phyloP scores from a whole-genome alignment of 2,888 invertebrate species.

The Antheraea yamamai region DNA sequence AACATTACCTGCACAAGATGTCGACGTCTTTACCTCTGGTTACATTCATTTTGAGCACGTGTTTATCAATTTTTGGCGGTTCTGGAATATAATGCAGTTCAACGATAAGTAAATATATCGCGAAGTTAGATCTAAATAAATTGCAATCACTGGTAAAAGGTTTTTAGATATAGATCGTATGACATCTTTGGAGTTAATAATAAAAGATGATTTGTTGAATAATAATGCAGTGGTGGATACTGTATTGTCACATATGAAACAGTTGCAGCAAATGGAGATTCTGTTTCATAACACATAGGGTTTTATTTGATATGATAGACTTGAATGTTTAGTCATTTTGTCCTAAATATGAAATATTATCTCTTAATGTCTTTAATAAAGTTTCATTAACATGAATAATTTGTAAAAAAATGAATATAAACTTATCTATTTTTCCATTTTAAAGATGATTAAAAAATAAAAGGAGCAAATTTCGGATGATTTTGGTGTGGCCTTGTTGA shows the following conservation, averaged over 20 bases:
- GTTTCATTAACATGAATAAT: too few species aligned
- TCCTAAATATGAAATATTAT: too few species aligned
- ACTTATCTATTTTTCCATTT: neutral
- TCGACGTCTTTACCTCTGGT: conserved; percentile 31
- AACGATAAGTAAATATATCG: neutral
- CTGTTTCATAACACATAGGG: neutral
- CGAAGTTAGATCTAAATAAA: neutral
- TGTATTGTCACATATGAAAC: neutral
- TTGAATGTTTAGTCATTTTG: too few species aligned
- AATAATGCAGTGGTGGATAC: neutral
- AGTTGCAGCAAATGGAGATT: neutral
- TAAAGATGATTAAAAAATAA: neutral
- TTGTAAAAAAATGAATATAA: too few species aligned
- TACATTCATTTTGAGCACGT: conserved; percentile 22
- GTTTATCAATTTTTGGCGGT: conserved; percentile 45
- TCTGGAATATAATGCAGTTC: conserved; percentile 34
- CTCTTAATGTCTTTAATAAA: too few species aligned
- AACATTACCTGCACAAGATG: conserved; percentile 47
- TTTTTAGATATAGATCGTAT: too few species aligned
- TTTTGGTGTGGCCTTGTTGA: neutral
- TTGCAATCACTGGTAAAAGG: too few species aligned
- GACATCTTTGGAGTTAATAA: too few species aligned
- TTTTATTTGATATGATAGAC: too few species aligned
- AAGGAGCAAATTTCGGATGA: neutral
- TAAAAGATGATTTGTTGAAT: too few species aligned